Evolutionary conservation across 2,113 vertebrate species (phyloP).

Genomic region (Coreoperca whiteheadi): DNA sequence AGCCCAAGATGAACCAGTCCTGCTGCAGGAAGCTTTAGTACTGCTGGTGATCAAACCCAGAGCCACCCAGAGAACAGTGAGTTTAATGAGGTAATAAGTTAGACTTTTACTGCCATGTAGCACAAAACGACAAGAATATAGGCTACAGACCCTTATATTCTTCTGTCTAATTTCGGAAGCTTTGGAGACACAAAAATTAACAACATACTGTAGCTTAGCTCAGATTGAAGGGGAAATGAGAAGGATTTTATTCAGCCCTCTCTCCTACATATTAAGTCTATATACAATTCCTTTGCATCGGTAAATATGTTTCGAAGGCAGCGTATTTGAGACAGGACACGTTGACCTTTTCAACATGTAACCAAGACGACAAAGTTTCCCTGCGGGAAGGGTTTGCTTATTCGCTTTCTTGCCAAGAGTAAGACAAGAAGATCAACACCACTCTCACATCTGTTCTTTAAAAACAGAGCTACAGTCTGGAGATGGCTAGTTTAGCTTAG

Average conservation of each 20-base stretch:
- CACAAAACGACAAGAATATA: not conserved
- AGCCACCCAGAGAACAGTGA: not conserved
- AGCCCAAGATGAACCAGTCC: not conserved
- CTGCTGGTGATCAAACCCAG: not conserved
- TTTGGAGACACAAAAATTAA: not conserved
- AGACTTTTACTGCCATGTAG: not conserved
- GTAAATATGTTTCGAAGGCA: too few species aligned
- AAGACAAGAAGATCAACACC: not conserved
- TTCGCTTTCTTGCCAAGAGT: not conserved
- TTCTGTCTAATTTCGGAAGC: not conserved
- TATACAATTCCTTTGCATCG: too few species aligned
- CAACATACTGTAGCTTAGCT: not conserved
- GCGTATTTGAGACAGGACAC: too few species aligned
- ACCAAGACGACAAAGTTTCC: not conserved
- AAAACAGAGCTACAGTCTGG: too few species aligned
- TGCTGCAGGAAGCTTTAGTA: not conserved
- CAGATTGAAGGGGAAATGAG: not conserved
- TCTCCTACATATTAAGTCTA: too few species aligned
- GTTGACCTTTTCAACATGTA: too few species aligned
- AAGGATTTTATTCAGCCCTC: too few species aligned
- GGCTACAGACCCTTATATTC: not conserved
- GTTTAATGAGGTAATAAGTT: conserved; percentile 17
- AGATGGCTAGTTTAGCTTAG: not conserved
- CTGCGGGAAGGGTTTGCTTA: too few species aligned
- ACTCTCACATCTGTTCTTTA: too few species aligned